phyloP scores from a whole-genome alignment of 2,888 invertebrate species.

The Tigriopus californicus region DNA sequence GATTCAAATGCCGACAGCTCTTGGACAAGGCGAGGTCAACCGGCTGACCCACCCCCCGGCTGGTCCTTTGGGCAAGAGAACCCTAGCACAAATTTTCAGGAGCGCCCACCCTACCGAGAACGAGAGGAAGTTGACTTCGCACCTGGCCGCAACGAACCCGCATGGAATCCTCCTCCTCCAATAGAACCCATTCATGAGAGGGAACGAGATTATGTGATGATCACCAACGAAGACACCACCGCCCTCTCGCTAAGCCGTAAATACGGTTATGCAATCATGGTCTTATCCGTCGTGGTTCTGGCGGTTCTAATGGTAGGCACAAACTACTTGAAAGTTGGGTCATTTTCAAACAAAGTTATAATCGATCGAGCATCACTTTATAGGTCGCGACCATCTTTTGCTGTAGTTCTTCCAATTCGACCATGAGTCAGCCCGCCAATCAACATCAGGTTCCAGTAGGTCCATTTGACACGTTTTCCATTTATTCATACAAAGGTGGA shows the following conservation, averaged over 20 bases:
- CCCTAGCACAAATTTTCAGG: no score
- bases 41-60: background rate
- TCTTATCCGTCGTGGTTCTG: background rate
- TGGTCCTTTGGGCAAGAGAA: no score
- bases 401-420: conserved; percentile 9
- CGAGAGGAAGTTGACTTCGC: background rate
- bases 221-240: background rate
- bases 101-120: no score
- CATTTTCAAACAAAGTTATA: background rate
- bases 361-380: background rate
- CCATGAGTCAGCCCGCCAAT: conserved; percentile 11
- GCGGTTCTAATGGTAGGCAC: conserved; percentile 2
- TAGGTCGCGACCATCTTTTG: conserved; percentile 8
- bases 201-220: background rate
- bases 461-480: conserved; percentile 4
- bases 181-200: background rate
- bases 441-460: background rate
- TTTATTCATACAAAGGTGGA: conserved; percentile 4
- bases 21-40: background rate
- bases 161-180: background rate
- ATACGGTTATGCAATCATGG: conserved; percentile 12
- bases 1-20: background rate
- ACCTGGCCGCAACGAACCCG: background rate
- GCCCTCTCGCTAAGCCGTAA: background rate
- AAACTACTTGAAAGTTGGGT: background rate